Base-by-base conservation (phyloP, 2,888 invertebrate genomes). In the Zaprionus obscuricornis region DNA sequence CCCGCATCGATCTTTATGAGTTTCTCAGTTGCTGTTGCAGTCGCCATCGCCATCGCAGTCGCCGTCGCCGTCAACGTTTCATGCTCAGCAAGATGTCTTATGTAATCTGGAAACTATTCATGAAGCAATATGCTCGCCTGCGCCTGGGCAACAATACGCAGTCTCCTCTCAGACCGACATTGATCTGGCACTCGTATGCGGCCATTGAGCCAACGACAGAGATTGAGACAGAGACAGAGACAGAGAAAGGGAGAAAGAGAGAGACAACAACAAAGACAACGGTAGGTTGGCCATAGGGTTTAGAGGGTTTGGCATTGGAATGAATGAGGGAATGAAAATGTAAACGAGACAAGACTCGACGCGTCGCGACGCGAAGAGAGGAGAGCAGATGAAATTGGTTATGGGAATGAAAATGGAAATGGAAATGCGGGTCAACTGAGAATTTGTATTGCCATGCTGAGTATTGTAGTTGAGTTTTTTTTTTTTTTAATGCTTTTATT, bases 91-190 rank as follows among this genome's bases (percentile, higher is more conserved):
- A 74, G 54, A 89, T 89, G 89, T 88, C 89, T 82, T 89, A 88
- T 79, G 85, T 89, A 77, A 87, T 89, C 65, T 89, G 89, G 88
- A 87, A 88, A 83, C 86, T 89, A 78, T 85, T 89, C 75, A 74
- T 89, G 71, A 89, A 88, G 79, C 87, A 88, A 67, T 89, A 89
- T 62, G 74, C 85, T 51, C 85, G 88, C 69, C 84, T 89, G 62
- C 87, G 84, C 57, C 84, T 88, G 49, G 83, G 78, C 65, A 62
- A 82, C 66, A 85, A 84, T 68, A 71, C 77, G 65, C 78, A 70
- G 63, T 56, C 34, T 54, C 22, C 43, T 10, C 64, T 68, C 51
- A 71, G 71, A 50, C 74, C 83, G 66, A 79, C 81, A 57, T 72
- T 83, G 72, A 78, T 82, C 78, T 81, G 82, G 82, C 82, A 83